A percentile compares a stretch with the other conserved stretches of the same genome.
These are phyloP conservation scores for Nyctibius grandis DNA, from an alignment of 2,797 vertebrate genomes.

Conservation along the genomic window DNA sequence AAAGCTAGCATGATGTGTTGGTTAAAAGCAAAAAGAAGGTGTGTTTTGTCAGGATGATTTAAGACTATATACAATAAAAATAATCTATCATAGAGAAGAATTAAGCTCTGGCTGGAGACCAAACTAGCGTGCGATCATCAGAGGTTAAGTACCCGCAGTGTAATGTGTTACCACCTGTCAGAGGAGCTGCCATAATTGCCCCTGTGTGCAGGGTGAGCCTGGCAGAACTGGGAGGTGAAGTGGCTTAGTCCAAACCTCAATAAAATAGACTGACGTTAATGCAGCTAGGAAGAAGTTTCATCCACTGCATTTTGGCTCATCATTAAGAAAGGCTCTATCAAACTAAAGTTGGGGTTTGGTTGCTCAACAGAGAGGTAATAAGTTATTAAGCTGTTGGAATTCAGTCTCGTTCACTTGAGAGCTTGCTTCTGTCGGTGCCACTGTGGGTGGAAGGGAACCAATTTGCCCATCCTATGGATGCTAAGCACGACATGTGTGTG, in stretches of 20 bases:
- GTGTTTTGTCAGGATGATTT: background rate
- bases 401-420: background rate
- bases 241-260: background rate
- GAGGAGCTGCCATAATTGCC: background rate
- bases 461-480: fast-evolving
- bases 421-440: background rate
- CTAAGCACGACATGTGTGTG: fast-evolving
- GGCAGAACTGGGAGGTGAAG: background rate
- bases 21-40: background rate
- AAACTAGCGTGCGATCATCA: background rate
- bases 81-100: background rate
- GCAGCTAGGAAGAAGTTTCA: background rate
- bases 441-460: background rate
- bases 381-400: background rate
- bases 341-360: background rate
- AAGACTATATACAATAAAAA: background rate
- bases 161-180: background rate
- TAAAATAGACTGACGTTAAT: background rate
- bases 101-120: background rate
- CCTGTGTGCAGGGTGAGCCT: background rate
- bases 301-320: fast-evolving
- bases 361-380: background rate
- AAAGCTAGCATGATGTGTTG: background rate
- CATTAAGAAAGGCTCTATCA: background rate
- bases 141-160: background rate